Base-by-base conservation (phyloP, 2,113 vertebrate species). In the Phrynosoma blainvillii region DNA sequence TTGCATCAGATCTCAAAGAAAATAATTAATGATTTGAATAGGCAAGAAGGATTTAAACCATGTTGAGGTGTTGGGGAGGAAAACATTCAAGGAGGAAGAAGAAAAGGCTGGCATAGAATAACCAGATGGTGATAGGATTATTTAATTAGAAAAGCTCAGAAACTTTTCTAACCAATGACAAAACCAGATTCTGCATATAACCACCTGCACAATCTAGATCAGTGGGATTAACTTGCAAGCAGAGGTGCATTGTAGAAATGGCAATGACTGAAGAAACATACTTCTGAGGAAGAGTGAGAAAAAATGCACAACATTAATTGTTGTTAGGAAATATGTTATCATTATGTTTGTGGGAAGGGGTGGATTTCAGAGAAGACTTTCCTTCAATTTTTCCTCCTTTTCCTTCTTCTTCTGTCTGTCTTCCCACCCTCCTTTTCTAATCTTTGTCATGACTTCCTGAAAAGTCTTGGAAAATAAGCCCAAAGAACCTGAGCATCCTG, bases 401-500 rank as follows among this genome's bases (percentile, higher is more conserved):
- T 73, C 12, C 36, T 20, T 71, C 70, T n/a, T 20, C 79, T 71
- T 23, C 84, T 92, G 77, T 80, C 52, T 84, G 47, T 66, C 42
- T 79, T 65, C 73, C 59, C 36, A n/a, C 36, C 71, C 75, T 62
- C 76, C 65, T 40, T 21, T n/a, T 32, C 78, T n/a, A 54, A 76
- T 83, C 74, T 70, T 27, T 76, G 65, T 40, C 16, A 23, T 21
- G 10, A n/a, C 76, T 21, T 0, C 75, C 90, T 0, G 62, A 42
- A 81, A 84, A 93, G 92, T 90, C 74, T 91, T 85, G 11, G 93
- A 94, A 88, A 92, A 91, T 40, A 92, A 93, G 76, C 73, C 79
- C 91, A 92, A 92, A 86, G 92, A 89, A 25, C 82, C 84, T 40
- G 94, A 95, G 88, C 71, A 90, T 59, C 93, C 92, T 77, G 86